Evolutionary conservation across 2,888 invertebrate species (phyloP), one percentile per base, ranked within the genome.

Genomic region (Panorpa germanica): DNA sequence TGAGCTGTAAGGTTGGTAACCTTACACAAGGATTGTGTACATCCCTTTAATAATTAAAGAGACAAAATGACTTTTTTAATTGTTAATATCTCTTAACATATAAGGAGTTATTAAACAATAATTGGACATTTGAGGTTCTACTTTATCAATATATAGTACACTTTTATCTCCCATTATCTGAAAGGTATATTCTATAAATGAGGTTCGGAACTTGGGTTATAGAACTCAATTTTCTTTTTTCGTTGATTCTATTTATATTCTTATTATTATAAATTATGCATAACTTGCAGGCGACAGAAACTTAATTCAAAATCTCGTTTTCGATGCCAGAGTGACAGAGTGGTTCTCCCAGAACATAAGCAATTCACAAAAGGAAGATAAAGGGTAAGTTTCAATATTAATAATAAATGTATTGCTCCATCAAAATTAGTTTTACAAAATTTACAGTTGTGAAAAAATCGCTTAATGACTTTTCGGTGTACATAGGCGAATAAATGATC

Each of bases 241-340:
- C 23, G 12, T 29, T 31, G 11, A 30, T 11, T 21, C 14, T 34
- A 22, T 29, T 18, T 22, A 17, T 12, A 20, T 13, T 14, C 2
- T 29, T 23, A 30, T 16, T 28, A 28, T 10, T 16, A 5, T 7
- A 13, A 13, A 13, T 34, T 30, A 34, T 11, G 12, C 25, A 20
- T 29, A 12, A n/a, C n/a, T 57, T 60, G 31, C 49, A 80, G 83
- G 83, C 53, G 86, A 90, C 48, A 70, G 83, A 39, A 76, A 78
- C 41, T 59, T 90, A 30, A 72, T 90, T 52, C 74, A 77, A 46
- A 77, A 81, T 29, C 56, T 90, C 28, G 77, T 88, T 2, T 85
- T 77, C 45, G 90, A 90, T 50, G 88, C 88, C 6, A 70, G 80
- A 46, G 77, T 78, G 39, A 88, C 90, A 2, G 70, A 75, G 39